Base-by-base conservation (phyloP, 2,113 vertebrate species). In the Mustela lutreola region DNA sequence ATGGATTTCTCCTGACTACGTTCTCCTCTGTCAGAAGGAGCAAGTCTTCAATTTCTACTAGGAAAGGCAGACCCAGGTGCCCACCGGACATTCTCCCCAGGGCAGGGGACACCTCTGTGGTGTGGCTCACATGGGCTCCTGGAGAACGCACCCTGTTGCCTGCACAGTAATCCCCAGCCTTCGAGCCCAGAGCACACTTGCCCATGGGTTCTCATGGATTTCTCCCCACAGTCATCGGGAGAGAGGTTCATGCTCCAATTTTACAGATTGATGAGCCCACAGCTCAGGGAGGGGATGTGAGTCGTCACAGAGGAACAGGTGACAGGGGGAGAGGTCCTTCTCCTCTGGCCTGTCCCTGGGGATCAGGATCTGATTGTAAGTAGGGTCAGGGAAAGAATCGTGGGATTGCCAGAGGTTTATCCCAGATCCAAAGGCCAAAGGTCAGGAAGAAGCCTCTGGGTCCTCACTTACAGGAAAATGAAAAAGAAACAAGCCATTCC, bases 151-250 rank as follows among this genome's bases (percentile, higher is more conserved):
- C 10, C 31, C 73, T n/a, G 15, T 1, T 8, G 39, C 67, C 21
- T 71, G 24, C 85, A 22, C 39, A 1, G 1, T 1, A 67, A 22
- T 11, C 50, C 42, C 26, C 21, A 42, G 50, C 16, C 21, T 26
- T 11, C 4, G 28, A 45, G 28, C 63, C 15, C 87, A 9, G 67
- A 80, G 26, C 62, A 19, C 3, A 1, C 18, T 12, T 56, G 16
- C 6, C 4, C 21, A 1, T 11, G 1, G 1, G 1, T 1, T 50
- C 42, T 33, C 18, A 0, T 3, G 7, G n/a, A 5, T 11, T 11
- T 73, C 53, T 71, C 78, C 36, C 83, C 45, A 26, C 10, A 5
- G 65, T 39, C 39, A 2, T 36, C 0, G 0, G 4, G 45, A 87
- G 58, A 33, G 15, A 0, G 0, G 28, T 2, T 10, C 21, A 0